Evolutionary conservation across 1,140 invertebrate genomes (phyloP).

Genomic region (Monochamus saltuarius): DNA sequence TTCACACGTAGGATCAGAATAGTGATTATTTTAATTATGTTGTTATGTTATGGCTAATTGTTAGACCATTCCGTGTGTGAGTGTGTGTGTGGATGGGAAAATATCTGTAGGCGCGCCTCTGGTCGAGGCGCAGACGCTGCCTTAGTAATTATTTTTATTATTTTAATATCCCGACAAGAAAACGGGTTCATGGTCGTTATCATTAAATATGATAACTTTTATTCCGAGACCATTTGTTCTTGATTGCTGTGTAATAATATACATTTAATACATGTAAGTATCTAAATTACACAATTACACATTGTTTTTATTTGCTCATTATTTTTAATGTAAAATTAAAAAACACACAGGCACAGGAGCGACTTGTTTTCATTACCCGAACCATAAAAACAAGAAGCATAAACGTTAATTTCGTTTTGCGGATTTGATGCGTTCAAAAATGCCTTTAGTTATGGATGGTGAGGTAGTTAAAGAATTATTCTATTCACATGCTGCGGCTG

Average conservation of each 20-base stretch:
- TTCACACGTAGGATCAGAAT: no score
- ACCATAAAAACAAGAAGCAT: slow-evolving; percentile 7
- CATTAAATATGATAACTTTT: slow-evolving; percentile 54
- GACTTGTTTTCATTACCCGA: slow-evolving; percentile 10
- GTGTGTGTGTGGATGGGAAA: not conserved
- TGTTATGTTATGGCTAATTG: no score
- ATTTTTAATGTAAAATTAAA: slow-evolving; percentile 17
- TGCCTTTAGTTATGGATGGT: no score
- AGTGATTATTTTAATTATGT: no score
- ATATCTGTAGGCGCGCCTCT: slow-evolving; percentile 35
- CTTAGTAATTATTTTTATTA: slow-evolving; percentile 52
- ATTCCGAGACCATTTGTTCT: slow-evolving; percentile 46
- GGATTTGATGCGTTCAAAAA: slow-evolving; percentile 2
- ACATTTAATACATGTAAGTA: slow-evolving; percentile 51
- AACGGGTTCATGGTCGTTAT: slow-evolving; percentile 52
- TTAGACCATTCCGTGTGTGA: not conserved
- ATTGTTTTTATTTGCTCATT: slow-evolving; percentile 24
- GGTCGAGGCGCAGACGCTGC: slow-evolving; percentile 38
- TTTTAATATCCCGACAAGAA: slow-evolving; percentile 51
- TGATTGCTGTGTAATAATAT: slow-evolving; percentile 52
- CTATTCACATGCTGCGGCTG: no score
- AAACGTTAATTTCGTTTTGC: slow-evolving; percentile 6
- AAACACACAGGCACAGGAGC: slow-evolving; percentile 4
- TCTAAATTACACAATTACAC: slow-evolving; percentile 34
- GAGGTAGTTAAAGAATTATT: no score